Conservation (phyloP, 2,797 vertebrate species). For the Notolabrus celidotus region DNA sequence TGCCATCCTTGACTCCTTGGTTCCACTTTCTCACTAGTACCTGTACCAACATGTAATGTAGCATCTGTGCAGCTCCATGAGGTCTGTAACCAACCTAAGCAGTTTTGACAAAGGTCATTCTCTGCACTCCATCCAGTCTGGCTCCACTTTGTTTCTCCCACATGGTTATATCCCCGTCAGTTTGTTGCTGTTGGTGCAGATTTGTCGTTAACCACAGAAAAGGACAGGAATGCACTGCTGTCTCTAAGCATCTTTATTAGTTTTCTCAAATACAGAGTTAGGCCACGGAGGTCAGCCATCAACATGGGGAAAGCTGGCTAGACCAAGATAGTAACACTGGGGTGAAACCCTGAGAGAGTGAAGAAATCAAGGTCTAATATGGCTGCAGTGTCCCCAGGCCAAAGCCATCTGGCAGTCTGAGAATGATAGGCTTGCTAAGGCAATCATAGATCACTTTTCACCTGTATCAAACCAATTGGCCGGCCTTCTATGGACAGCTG, state of each 20-base stretch:
- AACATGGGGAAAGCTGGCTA: conserved; percentile 47
- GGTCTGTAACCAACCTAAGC: neutral
- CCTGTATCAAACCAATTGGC: conserved; percentile 82
- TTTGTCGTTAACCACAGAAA: conserved; percentile 41
- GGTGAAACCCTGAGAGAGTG: conserved; percentile 65
- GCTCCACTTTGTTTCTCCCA: conserved; percentile 25
- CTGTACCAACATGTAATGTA: conserved; percentile 1
- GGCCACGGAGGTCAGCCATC: conserved; percentile 53
- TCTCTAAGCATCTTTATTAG: conserved; percentile 58
- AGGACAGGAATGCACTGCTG: conserved; percentile 28
- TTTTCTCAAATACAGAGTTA: conserved; percentile 51
- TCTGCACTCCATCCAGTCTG: conserved; percentile 25
- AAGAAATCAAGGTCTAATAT: conserved; percentile 75
- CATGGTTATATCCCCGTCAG: conserved; percentile 39
- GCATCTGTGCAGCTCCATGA: conserved; percentile 1
- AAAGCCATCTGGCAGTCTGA: conserved; percentile 71
- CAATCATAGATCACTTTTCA: conserved; percentile 84
- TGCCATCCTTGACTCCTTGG: neutral
- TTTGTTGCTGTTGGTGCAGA: conserved; percentile 34
- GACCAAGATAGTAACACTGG: conserved; percentile 56
- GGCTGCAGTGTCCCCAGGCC: conserved; percentile 67
- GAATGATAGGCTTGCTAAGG: conserved; percentile 77
- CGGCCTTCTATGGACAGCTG: conserved; percentile 80
- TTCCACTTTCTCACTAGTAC: conserved; percentile 22
- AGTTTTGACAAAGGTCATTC: conserved; percentile 44